Base-by-base conservation (phyloP, 2,113 vertebrate genomes). In the Nothocercus nigrocapillus region DNA sequence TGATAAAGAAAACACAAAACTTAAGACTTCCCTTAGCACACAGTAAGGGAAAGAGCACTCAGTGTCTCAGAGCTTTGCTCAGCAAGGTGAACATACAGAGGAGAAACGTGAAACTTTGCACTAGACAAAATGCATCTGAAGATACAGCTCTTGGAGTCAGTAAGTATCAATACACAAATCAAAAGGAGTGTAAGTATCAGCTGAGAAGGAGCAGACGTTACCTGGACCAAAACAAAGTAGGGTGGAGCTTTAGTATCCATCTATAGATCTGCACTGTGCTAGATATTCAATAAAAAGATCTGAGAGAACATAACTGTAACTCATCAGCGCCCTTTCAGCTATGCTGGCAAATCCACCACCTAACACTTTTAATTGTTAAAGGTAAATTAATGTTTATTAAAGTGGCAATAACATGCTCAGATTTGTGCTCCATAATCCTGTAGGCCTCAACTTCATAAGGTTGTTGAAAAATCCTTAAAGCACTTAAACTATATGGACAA, bases 261-360 rank as follows among this genome's bases (percentile, higher is more conserved):
- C 56, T 76, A 79, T 47, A 64, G 85, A 69, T 32, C 8, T 85
- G 40, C 56, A 66, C 17, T 79, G 42, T 51, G 18, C 54, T 94
- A 70, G 38, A 44, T 38, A 38, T 18, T 66, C 80, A 88, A 93
- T 76, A 91, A 83, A 96, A 96, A 80, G 62, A 69, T 94, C 86
- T 87, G 53, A 88, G 76, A 93, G 18, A 63, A 91, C n/a, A 69
- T 36, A 88, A 95, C 76, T 75, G 34, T 89, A 95, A 85, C 89
- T 96, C 66, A 67, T 84, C 86, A 83, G 94, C 91, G 94, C 28
- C 63, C 94, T 97, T 93, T 80, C 90, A 96, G 84, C 81, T 87
- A 89, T 66, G 56, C 19, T 81, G 76, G 61, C 49, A 96, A 97
- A 96, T 97, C 67, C 53, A 30, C 51, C 53, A 30, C 15, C 14